Percentiles rank a stretch among this genome's conserved stretches.
Evolutionary conservation across 1,140 invertebrate species (phyloP).

Genomic region (Reticulitermes speratus): DNA sequence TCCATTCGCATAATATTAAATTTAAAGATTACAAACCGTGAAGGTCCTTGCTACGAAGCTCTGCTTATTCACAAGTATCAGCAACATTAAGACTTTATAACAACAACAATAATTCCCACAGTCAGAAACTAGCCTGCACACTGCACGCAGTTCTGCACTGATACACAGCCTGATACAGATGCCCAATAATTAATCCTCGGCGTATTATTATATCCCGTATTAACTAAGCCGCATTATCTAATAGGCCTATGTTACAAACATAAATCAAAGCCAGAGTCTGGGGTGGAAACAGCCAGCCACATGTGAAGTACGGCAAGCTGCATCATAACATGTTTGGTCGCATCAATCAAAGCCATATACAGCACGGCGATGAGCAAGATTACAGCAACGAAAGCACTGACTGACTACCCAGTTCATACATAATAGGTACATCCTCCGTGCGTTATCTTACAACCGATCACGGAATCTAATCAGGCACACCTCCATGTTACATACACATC

Average conservation of each 20-base stretch:
- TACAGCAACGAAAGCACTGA: background rate
- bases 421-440: background rate
- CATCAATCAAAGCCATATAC: constrained; percentile 3
- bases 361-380: constrained; percentile 13
- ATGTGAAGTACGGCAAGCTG: background rate
- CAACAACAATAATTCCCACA: no score
- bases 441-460: background rate
- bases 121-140: background rate
- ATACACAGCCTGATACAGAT: background rate
- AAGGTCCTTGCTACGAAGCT: no score
- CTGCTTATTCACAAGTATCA: no score
- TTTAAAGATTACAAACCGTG: no score
- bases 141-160: background rate
- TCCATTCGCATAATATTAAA: no score
- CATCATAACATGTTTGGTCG: constrained; percentile 7
- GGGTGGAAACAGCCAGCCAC: background rate
- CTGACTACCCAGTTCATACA: background rate
- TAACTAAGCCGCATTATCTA: constrained; percentile 5
- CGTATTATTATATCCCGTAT: constrained; percentile 10
- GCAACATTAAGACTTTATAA: no score
- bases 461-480: background rate
- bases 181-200: constrained; percentile 2
- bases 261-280: constrained; percentile 7
- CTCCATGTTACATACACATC: background rate
- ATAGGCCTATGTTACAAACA: background rate